Conservation (phyloP, 2,113 vertebrate genomes). For the Callithrix jacchus region DNA sequence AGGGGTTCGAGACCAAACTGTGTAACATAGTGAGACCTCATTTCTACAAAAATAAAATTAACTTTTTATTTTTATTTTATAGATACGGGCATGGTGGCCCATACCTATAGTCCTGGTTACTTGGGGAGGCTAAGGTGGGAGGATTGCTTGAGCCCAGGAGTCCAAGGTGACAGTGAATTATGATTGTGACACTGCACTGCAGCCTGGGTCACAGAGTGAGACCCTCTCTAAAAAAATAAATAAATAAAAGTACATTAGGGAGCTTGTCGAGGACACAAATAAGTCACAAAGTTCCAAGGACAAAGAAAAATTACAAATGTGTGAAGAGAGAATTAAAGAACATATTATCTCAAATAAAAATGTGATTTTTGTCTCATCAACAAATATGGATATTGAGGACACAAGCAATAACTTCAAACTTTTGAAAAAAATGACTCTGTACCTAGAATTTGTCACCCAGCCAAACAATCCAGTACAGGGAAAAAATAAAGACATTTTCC, state of each 20-base stretch:
- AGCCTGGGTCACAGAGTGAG: too few relatives aligned
- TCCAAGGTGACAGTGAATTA: too few relatives aligned
- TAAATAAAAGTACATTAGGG: background rate
- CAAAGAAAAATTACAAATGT: background rate
- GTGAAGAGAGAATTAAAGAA: background rate
- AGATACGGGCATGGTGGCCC: too few relatives aligned
- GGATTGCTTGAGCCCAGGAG: too few relatives aligned
- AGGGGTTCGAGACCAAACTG: too few relatives aligned
- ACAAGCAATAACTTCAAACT: background rate
- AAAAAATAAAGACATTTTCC: background rate
- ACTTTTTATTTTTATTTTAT: too few relatives aligned
- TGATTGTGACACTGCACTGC: too few relatives aligned
- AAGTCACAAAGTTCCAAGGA: background rate
- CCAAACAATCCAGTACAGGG: background rate
- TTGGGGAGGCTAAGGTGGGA: too few relatives aligned
- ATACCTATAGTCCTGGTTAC: too few relatives aligned
- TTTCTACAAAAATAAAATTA: too few relatives aligned
- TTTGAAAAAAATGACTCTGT: background rate
- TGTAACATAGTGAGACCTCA: too few relatives aligned
- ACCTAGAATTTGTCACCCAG: background rate
- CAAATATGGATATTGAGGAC: background rate
- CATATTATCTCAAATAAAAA: background rate
- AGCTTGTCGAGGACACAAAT: background rate
- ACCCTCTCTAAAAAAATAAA: too few relatives aligned
- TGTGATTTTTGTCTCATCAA: background rate